Evolutionary conservation across 2,113 vertebrate species (phyloP).

Genomic region (Pan paniscus): DNA sequence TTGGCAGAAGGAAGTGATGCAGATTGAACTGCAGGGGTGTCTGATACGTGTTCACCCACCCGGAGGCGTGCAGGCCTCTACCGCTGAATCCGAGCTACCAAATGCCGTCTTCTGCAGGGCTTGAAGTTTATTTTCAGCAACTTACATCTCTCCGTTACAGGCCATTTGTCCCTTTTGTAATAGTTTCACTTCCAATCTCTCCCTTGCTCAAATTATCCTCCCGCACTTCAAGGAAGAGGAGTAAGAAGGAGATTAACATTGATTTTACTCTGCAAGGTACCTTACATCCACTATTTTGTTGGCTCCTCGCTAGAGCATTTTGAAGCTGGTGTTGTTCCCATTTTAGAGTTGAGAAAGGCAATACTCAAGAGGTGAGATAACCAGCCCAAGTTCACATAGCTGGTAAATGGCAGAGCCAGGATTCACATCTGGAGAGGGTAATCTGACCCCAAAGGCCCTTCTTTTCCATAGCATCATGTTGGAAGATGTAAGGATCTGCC

Average conservation of each 20-base stretch:
- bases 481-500: too few relatives aligned
- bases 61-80: rapidly evolving
- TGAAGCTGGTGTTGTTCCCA: neutral
- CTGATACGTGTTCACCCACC: neutral
- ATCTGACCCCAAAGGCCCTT: neutral
- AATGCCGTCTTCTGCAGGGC: neutral
- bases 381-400: too few relatives aligned
- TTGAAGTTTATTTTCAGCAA: neutral
- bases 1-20: too few relatives aligned
- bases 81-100: rapidly evolving
- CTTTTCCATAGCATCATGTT: rapidly evolving
- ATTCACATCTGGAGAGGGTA: rapidly evolving
- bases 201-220: neutral
- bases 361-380: too few relatives aligned
- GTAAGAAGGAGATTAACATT: neutral
- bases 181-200: neutral
- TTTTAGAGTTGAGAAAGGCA: neutral
- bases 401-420: neutral
- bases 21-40: rapidly evolving
- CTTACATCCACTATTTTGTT: neutral
- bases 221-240: neutral
- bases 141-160: neutral
- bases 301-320: neutral
- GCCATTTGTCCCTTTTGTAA: neutral
- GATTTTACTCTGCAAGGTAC: neutral